Evolutionary conservation across 2,888 invertebrate species (phyloP).

Genomic region (Phania funesta): DNA sequence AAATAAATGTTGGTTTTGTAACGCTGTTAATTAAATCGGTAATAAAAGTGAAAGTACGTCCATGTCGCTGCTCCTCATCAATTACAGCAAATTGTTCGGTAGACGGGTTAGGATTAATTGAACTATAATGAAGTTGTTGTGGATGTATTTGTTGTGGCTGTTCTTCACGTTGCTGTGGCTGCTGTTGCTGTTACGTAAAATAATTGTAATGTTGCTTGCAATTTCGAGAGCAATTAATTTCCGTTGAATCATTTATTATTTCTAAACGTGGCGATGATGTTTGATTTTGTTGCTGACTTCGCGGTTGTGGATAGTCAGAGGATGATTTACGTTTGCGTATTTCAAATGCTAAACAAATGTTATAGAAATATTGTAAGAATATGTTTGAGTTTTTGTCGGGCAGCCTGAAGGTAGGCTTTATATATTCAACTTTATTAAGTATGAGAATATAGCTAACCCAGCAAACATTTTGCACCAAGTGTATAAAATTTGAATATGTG

Average conservation of each 20-base stretch:
- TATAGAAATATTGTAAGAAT: neutral
- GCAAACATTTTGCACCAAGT: no score
- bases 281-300: constrained; percentile 11
- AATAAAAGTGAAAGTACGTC: constrained; percentile 72
- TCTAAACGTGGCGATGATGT: constrained; percentile 8
- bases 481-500: no score
- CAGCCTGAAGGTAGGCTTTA: no score
- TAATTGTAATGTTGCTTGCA: constrained; percentile 20
- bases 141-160: neutral
- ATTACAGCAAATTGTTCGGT: constrained; percentile 72
- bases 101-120: constrained; percentile 62
- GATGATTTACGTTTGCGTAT: constrained; percentile 23
- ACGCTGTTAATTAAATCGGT: constrained; percentile 71
- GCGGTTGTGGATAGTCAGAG: neutral
- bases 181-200: neutral
- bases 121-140: constrained; percentile 21
- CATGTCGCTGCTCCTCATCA: constrained; percentile 71
- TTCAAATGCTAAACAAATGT: constrained; percentile 30
- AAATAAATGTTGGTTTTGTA: constrained; percentile 68
- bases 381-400: no score
- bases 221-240: constrained; percentile 52
- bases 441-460: no score
- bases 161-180: neutral
- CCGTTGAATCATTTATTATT: constrained; percentile 38
- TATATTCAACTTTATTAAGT: no score